A percentile compares a stretch with the other conserved stretches of the same genome.
These are phyloP conservation scores for Copsychus sechellarum DNA, from an alignment of 2,113 vertebrate species.

Conservation along the genomic window DNA sequence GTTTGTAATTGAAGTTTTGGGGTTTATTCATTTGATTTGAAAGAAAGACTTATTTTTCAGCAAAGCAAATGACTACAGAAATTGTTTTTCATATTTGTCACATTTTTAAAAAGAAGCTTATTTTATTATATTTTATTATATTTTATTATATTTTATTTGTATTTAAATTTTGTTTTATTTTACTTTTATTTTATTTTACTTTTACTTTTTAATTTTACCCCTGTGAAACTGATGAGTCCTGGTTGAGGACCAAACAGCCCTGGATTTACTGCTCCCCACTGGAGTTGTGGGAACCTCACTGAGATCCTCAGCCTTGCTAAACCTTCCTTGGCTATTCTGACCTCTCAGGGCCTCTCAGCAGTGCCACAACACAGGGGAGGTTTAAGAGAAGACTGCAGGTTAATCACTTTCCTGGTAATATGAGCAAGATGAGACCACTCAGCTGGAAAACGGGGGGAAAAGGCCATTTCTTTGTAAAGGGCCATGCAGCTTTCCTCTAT, in stretches of 20 bases:
- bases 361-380: neutral
- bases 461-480: neutral
- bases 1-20: neutral
- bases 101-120: neutral
- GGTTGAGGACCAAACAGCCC: neutral
- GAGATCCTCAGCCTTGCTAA: neutral
- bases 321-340: neutral
- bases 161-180: neutral
- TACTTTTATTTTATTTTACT: no score
- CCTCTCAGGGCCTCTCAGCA: neutral
- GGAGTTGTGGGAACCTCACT: neutral
- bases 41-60: neutral
- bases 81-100: neutral
- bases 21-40: neutral
- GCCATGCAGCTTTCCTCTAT: neutral
- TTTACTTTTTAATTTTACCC: neutral
- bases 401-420: neutral
- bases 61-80: neutral
- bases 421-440: neutral
- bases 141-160: neutral
- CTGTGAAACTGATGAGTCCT: neutral
- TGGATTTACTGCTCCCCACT: neutral
- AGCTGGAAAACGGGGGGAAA: neutral
- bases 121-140: neutral
- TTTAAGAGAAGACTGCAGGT: neutral